phyloP scores from a whole-genome alignment of 1,140 invertebrate genomes.

The Zaprionus camerounensis region DNA sequence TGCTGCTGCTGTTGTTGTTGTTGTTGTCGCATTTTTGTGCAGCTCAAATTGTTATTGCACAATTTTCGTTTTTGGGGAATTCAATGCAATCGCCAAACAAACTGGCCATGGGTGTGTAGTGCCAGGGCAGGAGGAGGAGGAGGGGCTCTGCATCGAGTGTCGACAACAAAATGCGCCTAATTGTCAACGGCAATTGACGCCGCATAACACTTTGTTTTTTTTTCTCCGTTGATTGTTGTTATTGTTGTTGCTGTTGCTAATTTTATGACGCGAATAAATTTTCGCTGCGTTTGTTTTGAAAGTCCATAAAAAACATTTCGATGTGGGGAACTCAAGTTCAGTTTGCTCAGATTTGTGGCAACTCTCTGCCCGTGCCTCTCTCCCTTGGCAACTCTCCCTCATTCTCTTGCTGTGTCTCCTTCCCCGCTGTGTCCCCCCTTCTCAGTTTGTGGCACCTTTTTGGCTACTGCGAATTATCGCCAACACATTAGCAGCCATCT shows the following conservation, averaged over 20 bases:
- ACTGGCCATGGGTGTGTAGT: conserved; percentile 10
- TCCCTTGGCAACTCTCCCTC: neutral
- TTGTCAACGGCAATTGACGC: conserved; percentile 71
- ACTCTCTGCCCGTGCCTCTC: neutral
- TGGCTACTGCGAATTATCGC: conserved; percentile 40
- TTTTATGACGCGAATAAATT: conserved; percentile 64
- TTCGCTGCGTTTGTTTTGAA: conserved; percentile 46
- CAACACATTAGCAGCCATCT: conserved; percentile 40
- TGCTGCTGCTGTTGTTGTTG: conserved; percentile 15
- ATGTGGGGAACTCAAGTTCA: conserved; percentile 25
- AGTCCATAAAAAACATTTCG: conserved; percentile 16
- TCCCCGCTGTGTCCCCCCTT: neutral
- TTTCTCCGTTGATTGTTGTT: neutral
- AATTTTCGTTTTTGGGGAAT: conserved; percentile 71
- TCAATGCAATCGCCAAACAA: conserved; percentile 62
- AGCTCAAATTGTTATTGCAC: conserved; percentile 81
- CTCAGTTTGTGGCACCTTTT: conserved; percentile 6
- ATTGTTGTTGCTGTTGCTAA: conserved; percentile 49
- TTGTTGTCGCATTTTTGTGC: conserved; percentile 64
- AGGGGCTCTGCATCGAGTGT: conserved; percentile 33
- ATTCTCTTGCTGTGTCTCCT: neutral
- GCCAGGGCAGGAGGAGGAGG: neutral
- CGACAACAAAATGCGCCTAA: conserved; percentile 79
- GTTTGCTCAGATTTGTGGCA: neutral
- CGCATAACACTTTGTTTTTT: conserved; percentile 79